phyloP scores from a whole-genome alignment of 2,797 vertebrate genomes.

The Gorsachius magnificus region DNA sequence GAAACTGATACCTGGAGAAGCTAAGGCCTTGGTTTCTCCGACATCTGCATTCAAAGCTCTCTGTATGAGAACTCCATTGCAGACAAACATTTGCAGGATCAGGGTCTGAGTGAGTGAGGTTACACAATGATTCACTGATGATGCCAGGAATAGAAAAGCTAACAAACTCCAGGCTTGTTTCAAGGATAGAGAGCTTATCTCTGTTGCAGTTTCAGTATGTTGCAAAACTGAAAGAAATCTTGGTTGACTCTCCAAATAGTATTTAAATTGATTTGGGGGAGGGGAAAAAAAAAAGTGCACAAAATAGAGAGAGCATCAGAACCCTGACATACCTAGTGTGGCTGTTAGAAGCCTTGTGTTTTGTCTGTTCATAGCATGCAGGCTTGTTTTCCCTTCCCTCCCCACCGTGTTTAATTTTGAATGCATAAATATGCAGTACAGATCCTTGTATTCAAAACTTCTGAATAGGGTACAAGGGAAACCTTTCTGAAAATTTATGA shows the following conservation, averaged over 20 bases:
- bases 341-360: background rate
- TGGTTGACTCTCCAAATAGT: background rate
- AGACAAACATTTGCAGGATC: background rate
- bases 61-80: background rate
- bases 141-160: constrained; percentile 35
- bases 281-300: too few relatives aligned
- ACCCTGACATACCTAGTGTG: background rate
- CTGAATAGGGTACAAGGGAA: background rate
- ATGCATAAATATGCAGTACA: background rate
- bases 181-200: constrained; percentile 52
- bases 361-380: background rate
- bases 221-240: background rate
- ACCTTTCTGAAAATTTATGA: background rate
- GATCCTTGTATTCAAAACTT: background rate
- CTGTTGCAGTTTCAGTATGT: background rate
- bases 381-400: background rate
- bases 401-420: background rate
- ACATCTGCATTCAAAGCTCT: background rate
- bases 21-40: background rate
- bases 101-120: background rate
- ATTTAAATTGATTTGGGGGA: background rate
- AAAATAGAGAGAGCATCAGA: background rate
- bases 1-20: background rate
- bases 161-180: constrained; percentile 17
- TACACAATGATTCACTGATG: background rate